Evolutionary conservation across 1,140 invertebrate species (phyloP), one percentile per base, ranked within the genome.

Genomic region (Asbolus verrucosus): DNA sequence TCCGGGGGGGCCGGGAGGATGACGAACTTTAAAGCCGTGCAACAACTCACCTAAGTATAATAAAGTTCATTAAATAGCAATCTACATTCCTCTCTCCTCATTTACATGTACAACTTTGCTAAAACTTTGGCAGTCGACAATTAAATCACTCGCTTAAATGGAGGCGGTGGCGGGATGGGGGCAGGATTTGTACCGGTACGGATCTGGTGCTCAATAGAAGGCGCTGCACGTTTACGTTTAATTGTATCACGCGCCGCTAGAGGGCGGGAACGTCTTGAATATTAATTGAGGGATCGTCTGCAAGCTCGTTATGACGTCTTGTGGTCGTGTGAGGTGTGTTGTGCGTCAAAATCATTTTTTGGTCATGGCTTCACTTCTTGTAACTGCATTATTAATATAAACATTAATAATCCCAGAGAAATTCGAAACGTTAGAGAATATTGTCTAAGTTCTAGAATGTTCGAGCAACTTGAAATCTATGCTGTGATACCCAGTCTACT

Each of bases 141-240:
- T 54, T 54, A 54, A 54, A 54, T 54, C 46, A 54, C 46, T 27
- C 46, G 46, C 46, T 54, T 54, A 54, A 21, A 18, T 16, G 30
- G 19, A 50, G 65, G 33, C 33, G 11, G 33, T 6, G 33, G 33
- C 5, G 33, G 2, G 11, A 46, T 30, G 5, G 59, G 50, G 54
- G 15, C 24, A 9, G 39, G 21, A 54, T 54, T 54, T 54, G 18
- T 19, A 14, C 19, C 46, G 21, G 46, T 54, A 54, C 46, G 46
- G 46, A 11, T 21, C 46, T 54, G 46, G n/a, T 8, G 46, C 18
- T 54, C 46, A 27, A 54, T 54, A 54, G 19, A 43, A 73, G 69
- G 74, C 72, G 15, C 24, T 65, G 66, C 71, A 75, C 74, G 74
- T 75, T 50, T 75, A 69, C 59, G 50, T 75, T 75, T 75, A 75